Evolutionary conservation across 1,140 invertebrate species (phyloP), one percentile per base, ranked within the genome.

Genomic region (Achroia grisella): DNA sequence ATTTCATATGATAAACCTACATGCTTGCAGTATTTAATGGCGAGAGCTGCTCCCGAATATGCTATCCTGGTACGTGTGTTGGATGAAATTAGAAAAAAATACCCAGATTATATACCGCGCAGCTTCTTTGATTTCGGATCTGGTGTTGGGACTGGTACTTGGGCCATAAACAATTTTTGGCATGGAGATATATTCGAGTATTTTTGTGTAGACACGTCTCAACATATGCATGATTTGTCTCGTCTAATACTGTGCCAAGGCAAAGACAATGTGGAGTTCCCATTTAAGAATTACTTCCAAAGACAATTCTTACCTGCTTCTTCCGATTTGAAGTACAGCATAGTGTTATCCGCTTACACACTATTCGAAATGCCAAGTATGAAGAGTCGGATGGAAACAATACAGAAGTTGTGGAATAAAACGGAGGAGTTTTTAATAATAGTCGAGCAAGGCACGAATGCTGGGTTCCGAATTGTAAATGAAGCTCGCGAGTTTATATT

Each of bases 81-180:
- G 39, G 79, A 88, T 8, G 95, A 97, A 87, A 92, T 97, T 34
- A 81, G 82, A 50, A 60, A 66, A 37, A 80, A 89, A 15, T 86
- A 93, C 71, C 82, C 87, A 34, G 52, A 90, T n/a, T 98, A 94
- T 74, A 78, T 86, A 34, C 96, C 96, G 0, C 81, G 86, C 48
- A 91, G 91, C 44, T 87, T 96, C 43, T 93, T 96, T 71, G 96
- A 98, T 83, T 97, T 96, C 86, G 96, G 96, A 4, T 97, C 95
- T 35, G 96, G 96, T 10, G 77, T 95, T 34, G 96, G 95, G 1
- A 93, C 94, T 17, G 92, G 90, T 0, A 90, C 91, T 29, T 97
- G 96, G 95, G 94, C 93, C 13, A 90, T 92, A 3, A 90, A 91
- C 52, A 69, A 86, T 8, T 86, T 89, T 13, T 97, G 95, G 95